Conservation (phyloP, 2,113 vertebrate species). For the Anser brachyrhynchus region DNA sequence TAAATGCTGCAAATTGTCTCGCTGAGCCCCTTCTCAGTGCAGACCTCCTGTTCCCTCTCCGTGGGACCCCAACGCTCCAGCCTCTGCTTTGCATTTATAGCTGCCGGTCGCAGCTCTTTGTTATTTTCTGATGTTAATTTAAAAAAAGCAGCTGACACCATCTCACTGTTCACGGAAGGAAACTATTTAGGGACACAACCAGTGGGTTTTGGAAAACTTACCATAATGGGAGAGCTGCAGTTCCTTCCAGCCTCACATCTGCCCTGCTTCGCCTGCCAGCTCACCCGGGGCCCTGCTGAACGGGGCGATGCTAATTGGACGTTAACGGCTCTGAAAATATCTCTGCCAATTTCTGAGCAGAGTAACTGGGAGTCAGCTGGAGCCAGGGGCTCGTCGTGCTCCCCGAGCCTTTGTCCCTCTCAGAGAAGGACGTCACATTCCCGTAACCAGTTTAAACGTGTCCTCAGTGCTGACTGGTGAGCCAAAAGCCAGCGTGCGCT, state of each 20-base stretch:
- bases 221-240: neutral
- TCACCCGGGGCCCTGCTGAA: neutral
- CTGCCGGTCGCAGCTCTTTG: neutral
- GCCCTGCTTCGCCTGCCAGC: neutral
- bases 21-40: neutral
- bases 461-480: accelerated
- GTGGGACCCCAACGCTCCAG: neutral
- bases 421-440: neutral
- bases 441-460: neutral
- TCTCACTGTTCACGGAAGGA: neutral
- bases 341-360: neutral
- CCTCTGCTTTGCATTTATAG: neutral
- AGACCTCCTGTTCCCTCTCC: neutral
- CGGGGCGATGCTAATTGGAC: neutral
- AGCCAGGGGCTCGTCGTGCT: neutral
- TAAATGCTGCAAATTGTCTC: neutral
- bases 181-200: constrained; percentile 49
- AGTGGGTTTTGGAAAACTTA: constrained; percentile 44
- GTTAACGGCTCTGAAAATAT: neutral
- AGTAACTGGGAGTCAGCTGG: constrained; percentile 3
- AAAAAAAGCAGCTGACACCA: constrained; percentile 37
- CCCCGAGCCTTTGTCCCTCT: neutral
- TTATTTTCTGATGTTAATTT: neutral
- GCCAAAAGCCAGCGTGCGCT: neutral
- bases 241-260: neutral